Evolutionary conservation across 1,140 invertebrate genomes (phyloP).

Genomic region (Ooceraea biroi): DNA sequence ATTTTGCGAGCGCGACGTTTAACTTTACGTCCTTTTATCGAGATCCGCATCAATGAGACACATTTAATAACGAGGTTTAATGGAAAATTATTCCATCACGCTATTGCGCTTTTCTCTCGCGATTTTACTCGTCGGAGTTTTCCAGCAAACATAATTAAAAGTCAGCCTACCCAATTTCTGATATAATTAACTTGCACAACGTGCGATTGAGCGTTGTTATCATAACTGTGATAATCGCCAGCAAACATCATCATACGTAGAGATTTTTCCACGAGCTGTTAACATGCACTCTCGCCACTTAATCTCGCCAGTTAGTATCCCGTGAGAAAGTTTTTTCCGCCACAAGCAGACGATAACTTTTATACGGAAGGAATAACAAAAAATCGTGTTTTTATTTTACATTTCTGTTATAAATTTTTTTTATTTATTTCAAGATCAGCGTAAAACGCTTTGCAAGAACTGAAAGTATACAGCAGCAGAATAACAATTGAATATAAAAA

Average conservation of each 20-base stretch:
- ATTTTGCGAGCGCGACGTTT: neutral
- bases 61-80: conserved; percentile 12
- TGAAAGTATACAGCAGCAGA: too few relatives aligned
- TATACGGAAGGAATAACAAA: neutral
- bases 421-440: too few relatives aligned
- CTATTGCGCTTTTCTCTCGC: neutral
- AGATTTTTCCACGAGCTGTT: conserved; percentile 40
- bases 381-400: neutral
- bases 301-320: conserved; percentile 3
- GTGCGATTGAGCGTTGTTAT: conserved; percentile 38
- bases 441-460: too few relatives aligned
- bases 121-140: conserved; percentile 16
- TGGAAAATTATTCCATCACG: neutral
- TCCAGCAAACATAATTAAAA: conserved; percentile 24
- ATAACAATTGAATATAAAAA: too few relatives aligned
- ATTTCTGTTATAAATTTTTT: conserved; percentile 11
- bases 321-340: conserved; percentile 8
- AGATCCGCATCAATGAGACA: conserved; percentile 3
- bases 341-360: conserved; percentile 5
- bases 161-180: conserved; percentile 46
- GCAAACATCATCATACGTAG: conserved; percentile 15
- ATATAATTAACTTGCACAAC: conserved; percentile 50
- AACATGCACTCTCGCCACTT: conserved; percentile 38
- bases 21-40: conserved; percentile 3
- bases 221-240: conserved; percentile 39